Evolutionary conservation across 2,113 vertebrate species (phyloP).

Genomic region (Alectura lathami): DNA sequence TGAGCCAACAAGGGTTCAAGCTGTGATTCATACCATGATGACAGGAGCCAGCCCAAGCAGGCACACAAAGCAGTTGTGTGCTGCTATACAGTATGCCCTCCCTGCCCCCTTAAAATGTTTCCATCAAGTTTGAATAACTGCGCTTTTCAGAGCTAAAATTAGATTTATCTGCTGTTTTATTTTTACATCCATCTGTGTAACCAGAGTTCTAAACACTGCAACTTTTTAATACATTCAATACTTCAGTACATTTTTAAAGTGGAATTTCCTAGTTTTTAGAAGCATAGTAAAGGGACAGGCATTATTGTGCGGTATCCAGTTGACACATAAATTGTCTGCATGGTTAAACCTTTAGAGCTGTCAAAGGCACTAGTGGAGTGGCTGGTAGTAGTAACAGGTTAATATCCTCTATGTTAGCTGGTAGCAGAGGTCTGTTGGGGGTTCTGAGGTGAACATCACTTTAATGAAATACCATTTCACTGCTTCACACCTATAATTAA

Average conservation of each 20-base stretch:
- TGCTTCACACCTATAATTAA: neutral
- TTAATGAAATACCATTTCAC: neutral
- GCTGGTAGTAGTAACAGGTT: neutral
- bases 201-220: neutral
- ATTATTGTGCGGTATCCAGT: neutral
- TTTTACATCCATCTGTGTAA: neutral
- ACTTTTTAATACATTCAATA: neutral
- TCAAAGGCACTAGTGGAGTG: neutral
- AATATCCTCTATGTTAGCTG: neutral
- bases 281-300: neutral
- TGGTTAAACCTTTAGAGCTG: neutral
- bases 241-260: neutral
- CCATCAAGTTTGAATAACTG: neutral
- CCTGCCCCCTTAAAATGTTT: neutral
- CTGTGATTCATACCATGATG: neutral
- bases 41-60: neutral
- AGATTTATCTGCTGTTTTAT: neutral
- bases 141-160: neutral
- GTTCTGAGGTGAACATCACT: neutral
- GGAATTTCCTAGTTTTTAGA: neutral
- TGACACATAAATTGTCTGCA: neutral
- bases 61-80: neutral
- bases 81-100: neutral
- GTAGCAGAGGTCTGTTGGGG: neutral
- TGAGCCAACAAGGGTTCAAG: neutral